These are phyloP conservation scores for Nyctalus aviator DNA, from an alignment of 2,797 vertebrate species.

Conservation along the genomic window DNA sequence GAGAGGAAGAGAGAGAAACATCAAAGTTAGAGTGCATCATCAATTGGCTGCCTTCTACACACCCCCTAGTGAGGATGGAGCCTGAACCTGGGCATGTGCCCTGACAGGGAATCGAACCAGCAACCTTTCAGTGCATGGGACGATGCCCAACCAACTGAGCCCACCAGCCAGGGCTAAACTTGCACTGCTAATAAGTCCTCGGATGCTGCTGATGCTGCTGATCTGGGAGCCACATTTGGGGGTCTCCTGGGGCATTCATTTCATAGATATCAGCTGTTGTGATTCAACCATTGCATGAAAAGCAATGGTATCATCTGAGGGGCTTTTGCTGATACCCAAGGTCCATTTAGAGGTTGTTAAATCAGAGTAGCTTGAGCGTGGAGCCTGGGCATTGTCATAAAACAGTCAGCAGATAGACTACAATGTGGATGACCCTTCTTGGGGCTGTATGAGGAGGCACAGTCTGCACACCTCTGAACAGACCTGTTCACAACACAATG, in stretches of 20 bases:
- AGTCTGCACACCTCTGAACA: not conserved
- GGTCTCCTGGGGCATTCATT: not conserved
- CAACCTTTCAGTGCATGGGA: too few species aligned
- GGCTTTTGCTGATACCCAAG: not conserved
- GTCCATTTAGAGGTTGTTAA: not conserved
- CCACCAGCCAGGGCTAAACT: not conserved
- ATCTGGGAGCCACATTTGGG: not conserved
- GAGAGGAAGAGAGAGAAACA: too few species aligned
- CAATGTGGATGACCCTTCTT: not conserved
- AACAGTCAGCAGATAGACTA: not conserved
- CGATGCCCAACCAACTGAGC: too few species aligned
- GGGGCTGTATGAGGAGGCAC: not conserved
- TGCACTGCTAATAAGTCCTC: not conserved
- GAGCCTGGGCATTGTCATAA: not conserved
- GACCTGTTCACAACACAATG: not conserved
- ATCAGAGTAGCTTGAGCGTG: not conserved
- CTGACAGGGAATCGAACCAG: too few species aligned
- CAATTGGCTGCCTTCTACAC: too few species aligned
- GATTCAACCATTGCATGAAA: not conserved
- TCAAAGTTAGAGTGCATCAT: too few species aligned
- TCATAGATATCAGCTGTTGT: not conserved
- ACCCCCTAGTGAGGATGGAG: too few species aligned
- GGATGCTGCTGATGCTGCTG: not conserved
- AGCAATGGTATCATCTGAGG: not conserved
- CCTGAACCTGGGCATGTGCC: too few species aligned